Percentiles rank a stretch among this genome's conserved stretches.
Conservation (phyloP, 2,797 vertebrate genomes). For the Poecilia velifera region DNA sequence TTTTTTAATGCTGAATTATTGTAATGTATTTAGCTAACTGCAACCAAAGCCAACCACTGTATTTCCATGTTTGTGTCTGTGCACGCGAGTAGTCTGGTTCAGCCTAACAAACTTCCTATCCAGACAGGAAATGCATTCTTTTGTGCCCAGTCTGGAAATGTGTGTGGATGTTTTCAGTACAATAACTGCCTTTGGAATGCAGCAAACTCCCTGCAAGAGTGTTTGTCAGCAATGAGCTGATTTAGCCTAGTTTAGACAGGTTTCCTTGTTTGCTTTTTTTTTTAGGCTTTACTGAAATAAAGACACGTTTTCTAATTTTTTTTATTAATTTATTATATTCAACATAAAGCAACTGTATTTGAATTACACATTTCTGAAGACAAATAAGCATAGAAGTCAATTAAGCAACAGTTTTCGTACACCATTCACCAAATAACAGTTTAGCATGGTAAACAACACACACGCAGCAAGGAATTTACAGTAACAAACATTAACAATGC, state of each 20-base stretch:
- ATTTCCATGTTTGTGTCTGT: constrained; percentile 21
- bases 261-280: constrained; percentile 10
- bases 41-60: not conserved
- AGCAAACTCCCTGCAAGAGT: constrained; percentile 32
- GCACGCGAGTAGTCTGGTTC: constrained; percentile 16
- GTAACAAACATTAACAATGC: constrained; percentile 77
- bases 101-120: constrained; percentile 69
- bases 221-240: not conserved
- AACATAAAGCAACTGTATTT: constrained; percentile 66
- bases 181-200: constrained; percentile 73
- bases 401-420: constrained; percentile 58
- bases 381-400: constrained; percentile 55
- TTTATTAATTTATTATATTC: constrained; percentile 77
- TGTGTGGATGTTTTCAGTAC: constrained; percentile 61
- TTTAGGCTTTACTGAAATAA: not conserved
- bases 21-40: not conserved
- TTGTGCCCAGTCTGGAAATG: constrained; percentile 51
- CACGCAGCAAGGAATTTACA: constrained; percentile 68
- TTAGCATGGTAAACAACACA: constrained; percentile 71
- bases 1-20: not conserved
- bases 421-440: constrained; percentile 62
- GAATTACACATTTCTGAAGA: constrained; percentile 59
- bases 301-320: not conserved
- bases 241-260: not conserved
- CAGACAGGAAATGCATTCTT: constrained; percentile 80